Evolutionary conservation across 2,888 invertebrate species (phyloP).

Genomic region (Macaria notata): DNA sequence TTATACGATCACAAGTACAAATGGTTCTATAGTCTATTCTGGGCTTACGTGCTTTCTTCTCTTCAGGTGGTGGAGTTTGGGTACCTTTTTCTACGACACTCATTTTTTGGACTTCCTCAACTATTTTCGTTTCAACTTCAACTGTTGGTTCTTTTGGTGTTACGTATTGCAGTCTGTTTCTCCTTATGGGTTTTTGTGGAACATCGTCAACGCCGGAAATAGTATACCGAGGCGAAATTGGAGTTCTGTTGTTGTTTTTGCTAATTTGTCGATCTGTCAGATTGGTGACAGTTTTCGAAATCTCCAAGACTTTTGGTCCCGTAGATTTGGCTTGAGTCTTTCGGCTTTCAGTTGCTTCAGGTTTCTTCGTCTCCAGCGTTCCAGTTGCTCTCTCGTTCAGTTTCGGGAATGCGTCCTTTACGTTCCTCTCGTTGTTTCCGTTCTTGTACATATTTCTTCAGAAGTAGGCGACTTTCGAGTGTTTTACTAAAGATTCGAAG

Average conservation of each 20-base stretch:
- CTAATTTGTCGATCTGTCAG: not conserved
- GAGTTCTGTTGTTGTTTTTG: slow-evolving; percentile 8
- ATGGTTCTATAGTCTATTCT: slow-evolving; percentile 2
- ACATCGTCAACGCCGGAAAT: too few relatives aligned
- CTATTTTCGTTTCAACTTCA: too few relatives aligned
- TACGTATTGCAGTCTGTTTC: too few relatives aligned
- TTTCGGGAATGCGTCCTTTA: not conserved
- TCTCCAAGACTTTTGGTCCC: not conserved
- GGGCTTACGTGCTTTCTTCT: not conserved
- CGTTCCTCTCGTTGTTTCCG: slow-evolving; percentile 1
- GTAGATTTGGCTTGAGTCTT: not conserved
- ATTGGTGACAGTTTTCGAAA: not conserved
- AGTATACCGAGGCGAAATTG: not conserved
- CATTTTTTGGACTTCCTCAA: too few relatives aligned
- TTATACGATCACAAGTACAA: slow-evolving; percentile 4
- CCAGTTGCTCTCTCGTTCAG: not conserved
- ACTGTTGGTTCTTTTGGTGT: too few relatives aligned
- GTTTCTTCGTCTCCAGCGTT: not conserved
- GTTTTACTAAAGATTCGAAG: too few relatives aligned
- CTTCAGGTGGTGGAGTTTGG: not conserved
- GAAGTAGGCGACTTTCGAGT: slow-evolving; percentile 3
- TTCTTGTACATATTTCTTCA: slow-evolving; percentile 10
- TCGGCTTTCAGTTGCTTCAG: not conserved
- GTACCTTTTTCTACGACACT: too few relatives aligned
- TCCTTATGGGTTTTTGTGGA: too few relatives aligned